phyloP scores from a whole-genome alignment of 1,140 invertebrate genomes.

The fruit fly (Drosophila melanogaster) region Release_6_plus_ISO1_MT NT_033777.3:29259501-29260000 shows the following conservation, averaged over 20 bases:
- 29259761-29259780: constrained; percentile 24
- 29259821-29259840: constrained; percentile 55
- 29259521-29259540: constrained; percentile 42
- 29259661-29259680: too few relatives aligned
- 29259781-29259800: constrained; percentile 67
- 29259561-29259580: background rate
- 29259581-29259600: background rate
- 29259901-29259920: constrained; percentile 65
- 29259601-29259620: too few relatives aligned
- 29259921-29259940: constrained; percentile 49
- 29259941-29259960: constrained; percentile 27
- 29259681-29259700: too few relatives aligned
- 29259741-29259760: background rate
- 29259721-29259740: constrained; percentile 22
- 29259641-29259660: too few relatives aligned
- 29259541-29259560: constrained; percentile 1
- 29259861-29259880: constrained; percentile 41
- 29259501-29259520: constrained; percentile 81
- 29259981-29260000: constrained; percentile 71
- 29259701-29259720: too few relatives aligned
- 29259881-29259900: constrained; percentile 26
- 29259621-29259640: too few relatives aligned
- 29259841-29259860: constrained; percentile 43
- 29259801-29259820: constrained; percentile 73
- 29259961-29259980: constrained; percentile 44